A percentile compares a stretch with the other conserved stretches of the same genome.
These are phyloP conservation scores for Coelopa frigida DNA, from an alignment of 1,140 invertebrate species.

Conservation along the genomic window DNA sequence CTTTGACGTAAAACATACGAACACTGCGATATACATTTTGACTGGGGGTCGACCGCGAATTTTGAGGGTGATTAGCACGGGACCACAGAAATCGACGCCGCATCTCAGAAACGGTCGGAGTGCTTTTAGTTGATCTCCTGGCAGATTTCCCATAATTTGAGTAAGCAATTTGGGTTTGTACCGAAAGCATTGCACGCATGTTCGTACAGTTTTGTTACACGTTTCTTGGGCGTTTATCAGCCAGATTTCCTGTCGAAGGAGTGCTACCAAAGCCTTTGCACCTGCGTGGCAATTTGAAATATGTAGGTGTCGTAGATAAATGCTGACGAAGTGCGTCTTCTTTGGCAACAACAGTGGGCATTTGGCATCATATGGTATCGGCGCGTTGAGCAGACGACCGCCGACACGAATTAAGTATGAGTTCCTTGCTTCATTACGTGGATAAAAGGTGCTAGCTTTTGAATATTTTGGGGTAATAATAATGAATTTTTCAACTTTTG, in stretches of 20 bases:
- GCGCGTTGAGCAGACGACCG: constrained; percentile 8
- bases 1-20: constrained; percentile 22
- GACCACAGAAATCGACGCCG: constrained; percentile 9
- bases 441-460: constrained; percentile 6
- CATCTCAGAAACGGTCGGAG: background rate
- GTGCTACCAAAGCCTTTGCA: no score
- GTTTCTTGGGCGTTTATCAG: no score
- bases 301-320: constrained; percentile 6
- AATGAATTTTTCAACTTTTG: background rate
- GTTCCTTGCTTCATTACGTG: background rate
- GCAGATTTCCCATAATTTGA: background rate
- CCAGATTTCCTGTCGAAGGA: no score
- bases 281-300: no score
- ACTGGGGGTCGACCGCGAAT: constrained; percentile 9
- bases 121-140: background rate
- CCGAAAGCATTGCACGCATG: no score
- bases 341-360: constrained; percentile 3
- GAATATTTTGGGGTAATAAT: background rate
- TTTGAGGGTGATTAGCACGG: background rate
- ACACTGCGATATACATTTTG: constrained; percentile 18
- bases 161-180: background rate
- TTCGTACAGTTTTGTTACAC: no score
- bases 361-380: constrained; percentile 8
- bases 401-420: constrained; percentile 5
- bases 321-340: constrained; percentile 5